phyloP scores from a whole-genome alignment of 1,140 invertebrate genomes.

The Drosophila pallidifrons region DNA sequence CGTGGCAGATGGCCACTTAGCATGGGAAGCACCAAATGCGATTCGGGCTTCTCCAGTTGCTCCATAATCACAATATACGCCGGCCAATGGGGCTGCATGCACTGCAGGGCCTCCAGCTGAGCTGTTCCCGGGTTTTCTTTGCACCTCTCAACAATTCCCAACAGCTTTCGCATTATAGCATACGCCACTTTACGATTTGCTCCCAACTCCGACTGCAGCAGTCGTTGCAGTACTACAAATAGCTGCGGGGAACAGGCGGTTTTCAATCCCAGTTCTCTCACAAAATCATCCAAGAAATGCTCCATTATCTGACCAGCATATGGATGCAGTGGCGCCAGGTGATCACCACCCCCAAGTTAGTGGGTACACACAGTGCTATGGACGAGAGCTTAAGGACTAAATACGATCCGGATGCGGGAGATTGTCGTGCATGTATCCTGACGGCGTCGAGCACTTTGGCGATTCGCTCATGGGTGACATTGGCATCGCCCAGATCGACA shows the following conservation, averaged over 20 bases:
- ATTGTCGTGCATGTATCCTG: conserved; percentile 39
- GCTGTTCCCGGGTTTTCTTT: neutral
- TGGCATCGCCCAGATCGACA: neutral
- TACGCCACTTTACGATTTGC: conserved; percentile 33
- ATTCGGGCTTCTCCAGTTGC: conserved; percentile 87
- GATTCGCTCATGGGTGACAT: conserved; percentile 14
- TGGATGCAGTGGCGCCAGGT: conserved; percentile 23
- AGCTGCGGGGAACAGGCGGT: conserved; percentile 22
- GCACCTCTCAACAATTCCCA: neutral
- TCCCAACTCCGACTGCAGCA: conserved; percentile 31
- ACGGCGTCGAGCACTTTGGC: conserved; percentile 40
- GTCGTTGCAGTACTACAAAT: conserved; percentile 15
- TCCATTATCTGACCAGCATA: conserved; percentile 26
- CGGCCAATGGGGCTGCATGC: conserved; percentile 39
- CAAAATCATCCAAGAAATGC: conserved; percentile 36
- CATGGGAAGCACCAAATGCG: conserved; percentile 86
- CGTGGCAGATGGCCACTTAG: conserved; percentile 58
- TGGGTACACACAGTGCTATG: conserved; percentile 5
- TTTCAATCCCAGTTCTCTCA: conserved; percentile 26
- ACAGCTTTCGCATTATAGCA: conserved; percentile 43
- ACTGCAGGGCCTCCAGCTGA: neutral
- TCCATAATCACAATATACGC: conserved; percentile 84
- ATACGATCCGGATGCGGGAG: conserved; percentile 1
- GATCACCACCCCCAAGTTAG: neutral
- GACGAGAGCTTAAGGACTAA: conserved; percentile 25